phyloP scores from a whole-genome alignment of 2,113 vertebrate species.

The Entosphenus tridentatus region DNA sequence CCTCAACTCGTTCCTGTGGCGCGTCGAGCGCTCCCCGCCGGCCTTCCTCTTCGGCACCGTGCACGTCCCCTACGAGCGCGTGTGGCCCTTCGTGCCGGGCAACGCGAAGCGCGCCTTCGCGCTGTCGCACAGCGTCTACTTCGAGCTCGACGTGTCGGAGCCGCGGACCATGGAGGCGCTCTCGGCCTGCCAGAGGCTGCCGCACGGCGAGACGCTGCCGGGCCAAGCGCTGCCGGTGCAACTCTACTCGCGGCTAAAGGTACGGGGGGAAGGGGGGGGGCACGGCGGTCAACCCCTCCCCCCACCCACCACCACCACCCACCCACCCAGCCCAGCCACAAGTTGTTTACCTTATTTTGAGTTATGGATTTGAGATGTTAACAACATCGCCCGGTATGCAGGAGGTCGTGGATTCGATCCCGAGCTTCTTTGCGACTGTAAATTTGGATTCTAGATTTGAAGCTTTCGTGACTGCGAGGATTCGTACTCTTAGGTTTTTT shows the following conservation, averaged over 20 bases:
- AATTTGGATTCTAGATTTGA: too few relatives aligned
- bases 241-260: conserved; percentile 71
- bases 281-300: too few relatives aligned
- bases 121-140: conserved; percentile 55
- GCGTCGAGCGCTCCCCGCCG: conserved; percentile 40
- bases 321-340: too few relatives aligned
- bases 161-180: conserved; percentile 76
- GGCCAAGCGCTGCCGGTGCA: conserved; percentile 57
- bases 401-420: too few relatives aligned
- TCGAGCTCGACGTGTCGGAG: conserved; percentile 80
- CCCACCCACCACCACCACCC: too few relatives aligned
- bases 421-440: too few relatives aligned
- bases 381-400: too few relatives aligned
- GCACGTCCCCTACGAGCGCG: conserved; percentile 80
- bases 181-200: conserved; percentile 79
- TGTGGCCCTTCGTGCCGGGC: conserved; percentile 82
- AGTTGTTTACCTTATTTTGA: too few relatives aligned
- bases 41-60: conserved; percentile 91
- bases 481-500: too few relatives aligned
- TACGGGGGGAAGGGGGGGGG: background rate
- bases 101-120: conserved; percentile 73
- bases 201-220: conserved; percentile 73
- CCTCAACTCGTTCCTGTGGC: conserved; percentile 91
- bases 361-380: too few relatives aligned
- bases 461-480: too few relatives aligned